Evolutionary conservation across 1,140 invertebrate genomes (phyloP).

Genomic region (Pseudomyrmex gracilis): DNA sequence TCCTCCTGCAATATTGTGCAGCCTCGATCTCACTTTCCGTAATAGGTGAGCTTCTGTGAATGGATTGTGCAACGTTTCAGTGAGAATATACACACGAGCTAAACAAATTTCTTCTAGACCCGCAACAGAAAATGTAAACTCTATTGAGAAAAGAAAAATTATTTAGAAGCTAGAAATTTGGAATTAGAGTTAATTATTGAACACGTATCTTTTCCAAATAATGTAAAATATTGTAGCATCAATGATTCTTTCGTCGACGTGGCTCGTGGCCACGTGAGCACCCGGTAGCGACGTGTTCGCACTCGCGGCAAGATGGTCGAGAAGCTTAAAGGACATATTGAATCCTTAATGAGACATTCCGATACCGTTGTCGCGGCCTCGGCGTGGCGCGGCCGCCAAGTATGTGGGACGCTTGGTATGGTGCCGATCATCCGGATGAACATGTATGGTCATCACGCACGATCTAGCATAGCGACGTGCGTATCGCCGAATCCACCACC

Average conservation of each 20-base stretch:
- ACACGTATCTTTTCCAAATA: no score
- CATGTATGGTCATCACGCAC: constrained; percentile 75
- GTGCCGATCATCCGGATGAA: constrained; percentile 72
- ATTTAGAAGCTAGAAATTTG: not conserved
- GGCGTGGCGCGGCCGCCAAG: constrained; percentile 43
- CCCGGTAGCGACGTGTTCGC: constrained; percentile 17
- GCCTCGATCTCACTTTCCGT: constrained; percentile 33
- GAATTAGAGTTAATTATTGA: no score
- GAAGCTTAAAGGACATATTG: constrained; percentile 71
- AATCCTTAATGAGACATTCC: constrained; percentile 78
- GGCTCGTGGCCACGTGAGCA: not conserved
- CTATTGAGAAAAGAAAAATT: not conserved
- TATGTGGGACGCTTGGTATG: constrained; percentile 79
- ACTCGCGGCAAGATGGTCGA: constrained; percentile 34
- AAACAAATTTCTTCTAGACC: not conserved
- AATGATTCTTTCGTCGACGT: not conserved
- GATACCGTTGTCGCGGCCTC: constrained; percentile 76
- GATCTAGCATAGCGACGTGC: constrained; percentile 49
- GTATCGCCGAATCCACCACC: constrained; percentile 59
- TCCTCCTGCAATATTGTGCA: constrained; percentile 29
- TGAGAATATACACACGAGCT: not conserved
- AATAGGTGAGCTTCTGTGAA: constrained; percentile 29
- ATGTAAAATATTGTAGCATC: no score
- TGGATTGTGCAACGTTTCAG: not conserved
- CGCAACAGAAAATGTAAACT: not conserved